phyloP scores from a whole-genome alignment of 1,140 invertebrate genomes.

The Cheumatopsyche charites region DNA sequence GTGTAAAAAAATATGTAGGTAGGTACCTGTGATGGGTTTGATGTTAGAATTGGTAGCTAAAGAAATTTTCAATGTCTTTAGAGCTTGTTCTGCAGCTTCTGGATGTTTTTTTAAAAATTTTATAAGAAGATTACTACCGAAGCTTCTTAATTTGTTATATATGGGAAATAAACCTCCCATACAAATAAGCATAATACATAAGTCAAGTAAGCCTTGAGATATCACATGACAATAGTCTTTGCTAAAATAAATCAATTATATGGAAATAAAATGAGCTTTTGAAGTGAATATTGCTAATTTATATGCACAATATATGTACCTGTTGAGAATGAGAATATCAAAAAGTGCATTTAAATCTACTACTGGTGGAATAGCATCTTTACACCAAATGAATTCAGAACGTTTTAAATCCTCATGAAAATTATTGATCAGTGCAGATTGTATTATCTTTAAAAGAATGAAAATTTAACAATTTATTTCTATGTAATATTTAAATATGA shows the following conservation, averaged over 20 bases:
- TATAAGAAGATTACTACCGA: conserved; percentile 13
- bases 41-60: conserved; percentile 16
- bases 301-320: conserved; percentile 52
- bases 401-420: conserved; percentile 58
- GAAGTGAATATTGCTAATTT: conserved; percentile 1
- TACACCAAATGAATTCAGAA: conserved; percentile 62
- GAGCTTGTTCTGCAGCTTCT: conserved; percentile 45
- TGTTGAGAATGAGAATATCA: conserved; percentile 59
- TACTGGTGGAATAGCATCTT: conserved; percentile 52
- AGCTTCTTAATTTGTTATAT: neutral
- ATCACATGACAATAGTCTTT: conserved; percentile 56
- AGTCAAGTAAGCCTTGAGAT: conserved; percentile 61
- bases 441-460: conserved; percentile 34
- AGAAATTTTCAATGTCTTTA: conserved; percentile 25
- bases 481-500: conserved; percentile 2
- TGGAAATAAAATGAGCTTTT: too few relatives aligned
- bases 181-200: conserved; percentile 61
- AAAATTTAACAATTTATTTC: neutral
- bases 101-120: conserved; percentile 48
- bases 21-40: conserved; percentile 24
- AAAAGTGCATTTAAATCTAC: conserved; percentile 57
- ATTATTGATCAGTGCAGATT: conserved; percentile 31
- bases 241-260: conserved; percentile 29
- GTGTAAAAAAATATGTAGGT: neutral
- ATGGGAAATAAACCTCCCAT: conserved; percentile 53